Conservation (phyloP, 2,888 invertebrate genomes). For the Dasypogon diadema region DNA sequence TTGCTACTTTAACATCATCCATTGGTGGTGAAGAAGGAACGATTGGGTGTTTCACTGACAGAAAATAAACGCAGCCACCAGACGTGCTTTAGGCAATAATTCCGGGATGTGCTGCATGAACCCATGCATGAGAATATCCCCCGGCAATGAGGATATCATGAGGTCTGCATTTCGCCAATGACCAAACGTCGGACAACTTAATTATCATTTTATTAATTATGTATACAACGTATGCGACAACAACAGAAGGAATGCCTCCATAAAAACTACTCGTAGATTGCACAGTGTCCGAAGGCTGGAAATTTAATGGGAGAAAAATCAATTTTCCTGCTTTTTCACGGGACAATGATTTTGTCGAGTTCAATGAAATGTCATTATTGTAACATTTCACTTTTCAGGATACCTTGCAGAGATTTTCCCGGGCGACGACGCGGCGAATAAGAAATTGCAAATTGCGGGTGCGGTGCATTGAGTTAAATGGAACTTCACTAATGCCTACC, state of each 20-base stretch:
- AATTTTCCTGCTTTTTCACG: conserved; percentile 21
- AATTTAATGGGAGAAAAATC: conserved; percentile 26
- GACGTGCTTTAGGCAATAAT: not conserved
- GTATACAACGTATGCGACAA: conserved; percentile 37
- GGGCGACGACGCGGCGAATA: not conserved
- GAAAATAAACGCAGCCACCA: not conserved
- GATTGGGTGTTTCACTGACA: too few relatives aligned
- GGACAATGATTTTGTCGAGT: not conserved
- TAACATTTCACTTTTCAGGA: not conserved
- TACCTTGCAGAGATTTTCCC: too few relatives aligned
- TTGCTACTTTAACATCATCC: conserved; percentile 30
- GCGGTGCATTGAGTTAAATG: not conserved
- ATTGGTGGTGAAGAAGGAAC: too few relatives aligned
- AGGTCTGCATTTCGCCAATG: conserved; percentile 31
- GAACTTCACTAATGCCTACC: not conserved
- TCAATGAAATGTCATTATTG: conserved; percentile 25
- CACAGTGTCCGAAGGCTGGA: conserved; percentile 1
- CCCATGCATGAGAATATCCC: conserved; percentile 10
- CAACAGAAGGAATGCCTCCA: conserved; percentile 1
- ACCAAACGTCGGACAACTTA: conserved; percentile 50
- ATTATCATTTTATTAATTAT: conserved; percentile 53
- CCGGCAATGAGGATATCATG: not conserved
- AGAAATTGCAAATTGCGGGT: not conserved
- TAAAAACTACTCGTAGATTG: not conserved
- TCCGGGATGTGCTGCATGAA: not conserved